Evolutionary conservation across 1,140 invertebrate species (phyloP).

Genomic region (Drosophila nigrodunni): DNA sequence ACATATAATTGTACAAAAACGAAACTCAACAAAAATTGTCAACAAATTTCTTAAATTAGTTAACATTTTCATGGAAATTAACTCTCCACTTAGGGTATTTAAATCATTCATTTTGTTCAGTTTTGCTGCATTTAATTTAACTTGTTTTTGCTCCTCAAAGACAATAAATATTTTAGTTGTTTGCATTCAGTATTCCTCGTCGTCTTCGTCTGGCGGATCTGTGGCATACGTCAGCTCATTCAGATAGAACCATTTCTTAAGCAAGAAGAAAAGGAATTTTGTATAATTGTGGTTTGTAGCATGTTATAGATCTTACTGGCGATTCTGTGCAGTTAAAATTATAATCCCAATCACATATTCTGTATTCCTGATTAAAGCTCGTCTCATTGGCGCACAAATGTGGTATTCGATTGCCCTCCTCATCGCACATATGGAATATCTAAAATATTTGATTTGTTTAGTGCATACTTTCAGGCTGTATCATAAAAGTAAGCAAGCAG

Average conservation of each 20-base stretch:
- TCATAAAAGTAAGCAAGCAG: slow-evolving; percentile 6
- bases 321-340: slow-evolving; percentile 87
- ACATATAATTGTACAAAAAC: slow-evolving; percentile 68
- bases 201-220: slow-evolving; percentile 86
- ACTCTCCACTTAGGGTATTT: slow-evolving; percentile 28
- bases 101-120: slow-evolving; percentile 9
- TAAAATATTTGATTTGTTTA: slow-evolving; percentile 16
- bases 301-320: slow-evolving; percentile 58
- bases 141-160: slow-evolving; percentile 59
- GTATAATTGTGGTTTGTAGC: not conserved
- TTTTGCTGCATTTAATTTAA: slow-evolving; percentile 59
- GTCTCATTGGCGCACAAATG: slow-evolving; percentile 88
- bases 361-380: slow-evolving; percentile 87
- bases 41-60: slow-evolving; percentile 74
- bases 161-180: slow-evolving; percentile 76
- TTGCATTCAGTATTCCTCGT: slow-evolving; percentile 79
- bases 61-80: slow-evolving; percentile 55
- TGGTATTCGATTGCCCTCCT: slow-evolving; percentile 87
- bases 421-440: slow-evolving; percentile 89
- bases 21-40: slow-evolving; percentile 74
- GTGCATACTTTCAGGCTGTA: slow-evolving; percentile 60
- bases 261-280: not conserved
- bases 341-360: slow-evolving; percentile 88
- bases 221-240: slow-evolving; percentile 87
- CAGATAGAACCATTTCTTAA: slow-evolving; percentile 86